A percentile compares a stretch with the other conserved stretches of the same genome.
phyloP scores from a whole-genome alignment of 2,888 invertebrate species.

The Argyra leucocephala region DNA sequence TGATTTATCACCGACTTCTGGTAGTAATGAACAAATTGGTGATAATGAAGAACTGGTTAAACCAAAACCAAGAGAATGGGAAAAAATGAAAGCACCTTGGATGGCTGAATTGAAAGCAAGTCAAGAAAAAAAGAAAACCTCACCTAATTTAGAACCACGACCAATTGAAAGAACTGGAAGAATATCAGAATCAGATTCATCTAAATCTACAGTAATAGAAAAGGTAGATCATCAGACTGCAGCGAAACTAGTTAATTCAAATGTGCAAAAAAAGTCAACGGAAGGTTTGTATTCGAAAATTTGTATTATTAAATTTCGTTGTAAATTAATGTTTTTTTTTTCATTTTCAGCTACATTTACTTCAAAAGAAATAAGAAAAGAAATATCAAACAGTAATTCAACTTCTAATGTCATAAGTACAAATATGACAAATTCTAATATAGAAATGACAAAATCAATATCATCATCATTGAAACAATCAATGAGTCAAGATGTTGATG shows the following conservation, averaged over 20 bases:
- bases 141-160: slow-evolving; percentile 37
- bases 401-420: slow-evolving; percentile 26
- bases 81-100: slow-evolving; percentile 68
- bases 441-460: slow-evolving; percentile 22
- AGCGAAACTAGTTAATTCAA: slow-evolving; percentile 12
- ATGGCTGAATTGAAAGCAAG: slow-evolving; percentile 71
- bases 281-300: slow-evolving; percentile 2
- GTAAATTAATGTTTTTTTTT: slow-evolving; percentile 25
- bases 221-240: slow-evolving; percentile 19
- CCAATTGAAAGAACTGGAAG: slow-evolving; percentile 18
- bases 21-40: slow-evolving; percentile 21
- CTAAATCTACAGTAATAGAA: slow-evolving; percentile 19
- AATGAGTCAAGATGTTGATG: slow-evolving; percentile 26
- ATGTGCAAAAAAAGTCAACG: neutral
- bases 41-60: slow-evolving; percentile 45
- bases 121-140: slow-evolving; percentile 47
- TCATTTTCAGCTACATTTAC: slow-evolving; percentile 23
- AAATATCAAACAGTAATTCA: slow-evolving; percentile 18
- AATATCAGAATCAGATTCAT: neutral
- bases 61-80: slow-evolving; percentile 60
- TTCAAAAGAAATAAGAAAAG: slow-evolving; percentile 22
- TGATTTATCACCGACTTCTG: neutral
- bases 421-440: slow-evolving; percentile 11
- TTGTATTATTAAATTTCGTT: no score
- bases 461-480: slow-evolving; percentile 16